Percentiles rank a stretch among this genome's conserved stretches.
Conservation (phyloP, 2,797 vertebrate genomes). For the Emydoidea blandingii region DNA sequence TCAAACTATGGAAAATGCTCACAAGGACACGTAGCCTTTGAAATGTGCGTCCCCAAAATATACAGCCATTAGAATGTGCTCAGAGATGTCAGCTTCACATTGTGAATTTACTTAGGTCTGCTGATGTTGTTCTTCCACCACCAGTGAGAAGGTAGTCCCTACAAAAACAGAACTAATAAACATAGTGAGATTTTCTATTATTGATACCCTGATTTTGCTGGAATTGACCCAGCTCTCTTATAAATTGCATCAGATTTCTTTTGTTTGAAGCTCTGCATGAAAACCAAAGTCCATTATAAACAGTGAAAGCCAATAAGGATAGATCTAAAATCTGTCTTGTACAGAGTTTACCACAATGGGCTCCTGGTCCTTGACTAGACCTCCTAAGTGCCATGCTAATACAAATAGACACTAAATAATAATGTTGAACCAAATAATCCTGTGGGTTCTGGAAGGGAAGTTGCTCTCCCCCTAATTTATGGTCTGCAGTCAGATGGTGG, state of each 20-base stretch:
- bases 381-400: background rate
- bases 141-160: rapidly evolving
- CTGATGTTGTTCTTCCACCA: background rate
- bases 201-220: background rate
- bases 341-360: background rate
- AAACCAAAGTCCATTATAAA: background rate
- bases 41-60: background rate
- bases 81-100: rapidly evolving
- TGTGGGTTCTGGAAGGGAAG: background rate
- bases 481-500: background rate
- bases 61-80: background rate
- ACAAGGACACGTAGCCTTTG: background rate
- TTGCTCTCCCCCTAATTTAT: background rate
- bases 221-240: background rate
- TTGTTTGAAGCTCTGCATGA: background rate
- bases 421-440: background rate
- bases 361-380: background rate
- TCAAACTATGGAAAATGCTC: constrained; percentile 16
- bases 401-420: background rate
- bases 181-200: background rate
- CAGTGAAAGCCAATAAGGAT: background rate
- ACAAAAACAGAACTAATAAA: background rate
- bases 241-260: background rate
- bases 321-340: background rate
- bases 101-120: background rate